Base-by-base conservation (phyloP, 2,888 invertebrate species). In the Orthosia incerta region DNA sequence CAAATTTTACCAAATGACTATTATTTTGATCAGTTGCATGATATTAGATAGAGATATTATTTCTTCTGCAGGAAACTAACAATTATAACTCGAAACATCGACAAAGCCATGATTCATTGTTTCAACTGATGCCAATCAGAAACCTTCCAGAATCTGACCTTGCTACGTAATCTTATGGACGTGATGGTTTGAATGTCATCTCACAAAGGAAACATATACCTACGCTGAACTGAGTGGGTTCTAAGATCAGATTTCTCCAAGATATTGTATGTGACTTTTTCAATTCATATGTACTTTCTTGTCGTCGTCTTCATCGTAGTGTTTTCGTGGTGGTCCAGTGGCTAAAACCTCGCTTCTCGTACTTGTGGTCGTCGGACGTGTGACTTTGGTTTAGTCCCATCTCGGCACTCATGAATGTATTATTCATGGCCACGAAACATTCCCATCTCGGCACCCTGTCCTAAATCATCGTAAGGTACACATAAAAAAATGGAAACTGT, bases 101-200 rank as follows among this genome's bases (percentile, higher is more conserved):
- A 77, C 76, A 75, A 56, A 75, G 75, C 26, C 48, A n/a, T 76
- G 76, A 76, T 53, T 79, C 80, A 76, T 73, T 79, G 80, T 79
- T 80, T 60, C 16, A 48, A 5, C 48, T 57, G 79, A 82, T 79
- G 61, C 31, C 71, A 71, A 79, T 79, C 79, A 39, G 39, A 11
- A 18, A 77, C 82, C 78, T 82, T 82, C 65, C 65, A 31, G 50
- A 39, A 31, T 18, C 20, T 57, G 61, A 57, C 82, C 78, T 81
- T 77, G 23, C 11, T 26, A 11, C 15, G 11, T 79, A 18, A 62
- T 78, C 62, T 50, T 57, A 55, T 66, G 50, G 57, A 82, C 79
- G 82, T 82, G 79, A 18, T 59, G 1, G n/a, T 76, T 26, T 70
- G 71, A 79, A 82, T 79, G 78, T 65, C 78, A 64, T 61, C 65